Evolutionary conservation across 2,113 vertebrate genomes (phyloP).

Genomic region (Callipepla squamata): DNA sequence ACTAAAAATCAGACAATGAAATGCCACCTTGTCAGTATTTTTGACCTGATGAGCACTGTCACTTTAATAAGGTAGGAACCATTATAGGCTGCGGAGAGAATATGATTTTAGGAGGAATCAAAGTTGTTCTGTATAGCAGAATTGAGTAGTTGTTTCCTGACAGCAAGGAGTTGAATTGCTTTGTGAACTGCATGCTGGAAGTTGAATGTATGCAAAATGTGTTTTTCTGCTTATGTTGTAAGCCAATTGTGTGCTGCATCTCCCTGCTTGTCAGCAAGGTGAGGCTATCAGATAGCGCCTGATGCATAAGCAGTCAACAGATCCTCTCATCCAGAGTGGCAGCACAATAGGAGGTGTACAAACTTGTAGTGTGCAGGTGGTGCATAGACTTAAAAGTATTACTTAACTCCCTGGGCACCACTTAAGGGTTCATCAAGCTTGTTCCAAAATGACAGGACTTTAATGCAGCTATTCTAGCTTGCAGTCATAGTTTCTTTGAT

Average conservation of each 20-base stretch:
- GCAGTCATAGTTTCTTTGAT: conserved; percentile 69
- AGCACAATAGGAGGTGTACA: not conserved
- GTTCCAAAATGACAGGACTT: conserved; percentile 23
- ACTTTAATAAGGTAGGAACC: not conserved
- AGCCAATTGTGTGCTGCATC: not conserved
- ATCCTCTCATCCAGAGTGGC: not conserved
- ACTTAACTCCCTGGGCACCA: conserved; percentile 1
- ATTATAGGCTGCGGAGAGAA: not conserved
- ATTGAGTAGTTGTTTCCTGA: not conserved
- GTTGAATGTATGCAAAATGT: not conserved
- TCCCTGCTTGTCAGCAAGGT: not conserved
- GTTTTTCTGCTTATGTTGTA: not conserved
- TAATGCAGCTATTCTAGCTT: conserved; percentile 58
- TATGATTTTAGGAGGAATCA: not conserved
- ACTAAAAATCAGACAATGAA: not conserved
- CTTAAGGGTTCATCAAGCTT: not conserved
- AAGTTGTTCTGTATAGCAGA: not conserved
- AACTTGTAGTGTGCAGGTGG: not conserved
- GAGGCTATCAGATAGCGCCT: not conserved
- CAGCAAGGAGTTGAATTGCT: not conserved
- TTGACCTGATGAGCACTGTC: not conserved
- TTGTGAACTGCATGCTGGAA: not conserved
- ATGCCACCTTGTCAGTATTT: not conserved
- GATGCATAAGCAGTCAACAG: not conserved
- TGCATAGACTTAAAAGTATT: conserved; percentile 1